A percentile compares a stretch with the other conserved stretches of the same genome.
phyloP scores from a whole-genome alignment of 2,113 vertebrate genomes.

The Coracopsis vasa region DNA sequence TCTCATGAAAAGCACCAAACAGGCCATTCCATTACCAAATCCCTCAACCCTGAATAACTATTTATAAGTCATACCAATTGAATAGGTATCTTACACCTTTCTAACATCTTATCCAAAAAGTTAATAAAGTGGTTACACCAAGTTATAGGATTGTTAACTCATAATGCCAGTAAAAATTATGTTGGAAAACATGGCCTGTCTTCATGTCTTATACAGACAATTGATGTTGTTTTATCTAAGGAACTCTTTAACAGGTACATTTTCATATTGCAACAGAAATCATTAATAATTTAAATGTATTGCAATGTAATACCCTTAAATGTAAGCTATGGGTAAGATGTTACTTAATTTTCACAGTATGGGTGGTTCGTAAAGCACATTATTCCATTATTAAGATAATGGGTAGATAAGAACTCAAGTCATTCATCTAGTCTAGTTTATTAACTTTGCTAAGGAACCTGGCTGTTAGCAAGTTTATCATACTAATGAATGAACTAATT shows the following conservation, averaged over 20 bases:
- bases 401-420: background rate
- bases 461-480: background rate
- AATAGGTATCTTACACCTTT: background rate
- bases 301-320: background rate
- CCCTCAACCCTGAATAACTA: background rate
- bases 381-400: constrained; percentile 7
- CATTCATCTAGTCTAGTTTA: background rate
- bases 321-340: background rate
- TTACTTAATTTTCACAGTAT: constrained; percentile 1
- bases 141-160: background rate
- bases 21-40: background rate
- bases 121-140: background rate
- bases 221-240: background rate
- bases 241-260: background rate
- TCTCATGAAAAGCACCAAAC: background rate
- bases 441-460: background rate
- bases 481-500: background rate
- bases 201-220: background rate
- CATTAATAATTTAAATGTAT: background rate
- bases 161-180: background rate
- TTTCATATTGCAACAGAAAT: background rate
- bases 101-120: background rate
- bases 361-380: background rate
- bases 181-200: background rate
- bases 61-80: background rate